These are phyloP conservation scores for Eonycteris spelaea DNA, from an alignment of 2,113 vertebrate species.

Conservation along the genomic window DNA sequence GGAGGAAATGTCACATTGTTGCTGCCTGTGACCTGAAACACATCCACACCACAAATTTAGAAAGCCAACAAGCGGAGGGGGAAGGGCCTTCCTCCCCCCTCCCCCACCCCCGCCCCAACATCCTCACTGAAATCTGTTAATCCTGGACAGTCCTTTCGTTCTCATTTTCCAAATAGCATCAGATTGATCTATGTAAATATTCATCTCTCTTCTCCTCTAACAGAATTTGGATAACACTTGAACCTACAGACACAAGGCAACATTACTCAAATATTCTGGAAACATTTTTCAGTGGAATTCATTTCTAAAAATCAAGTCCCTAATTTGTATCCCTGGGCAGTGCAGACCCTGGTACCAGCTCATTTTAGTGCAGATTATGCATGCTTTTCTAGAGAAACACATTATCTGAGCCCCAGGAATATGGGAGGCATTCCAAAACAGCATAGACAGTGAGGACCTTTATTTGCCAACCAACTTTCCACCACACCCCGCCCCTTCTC, in stretches of 20 bases:
- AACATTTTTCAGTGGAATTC: slow-evolving; percentile 50
- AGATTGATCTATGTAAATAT: neutral
- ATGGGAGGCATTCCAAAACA: slow-evolving; percentile 63
- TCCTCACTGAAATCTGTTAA: neutral
- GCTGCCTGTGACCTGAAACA: neutral
- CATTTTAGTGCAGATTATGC: slow-evolving; percentile 72
- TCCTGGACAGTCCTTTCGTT: slow-evolving; percentile 16
- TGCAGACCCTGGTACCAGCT: slow-evolving; percentile 67
- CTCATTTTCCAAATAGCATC: neutral
- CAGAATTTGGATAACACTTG: neutral
- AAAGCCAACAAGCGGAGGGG: neutral
- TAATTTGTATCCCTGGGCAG: slow-evolving; percentile 71
- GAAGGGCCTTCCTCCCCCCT: neutral
- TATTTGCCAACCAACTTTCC: slow-evolving; percentile 66
- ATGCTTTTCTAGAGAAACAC: slow-evolving; percentile 73
- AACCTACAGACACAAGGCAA: neutral
- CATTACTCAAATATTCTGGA: neutral
- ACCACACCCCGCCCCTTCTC: neutral
- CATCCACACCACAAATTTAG: neutral
- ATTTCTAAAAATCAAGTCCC: slow-evolving; percentile 65
- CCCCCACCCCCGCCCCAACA: too few species aligned
- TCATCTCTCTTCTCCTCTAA: slow-evolving; percentile 12
- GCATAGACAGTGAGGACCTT: slow-evolving; percentile 61
- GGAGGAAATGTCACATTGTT: slow-evolving; percentile 9
- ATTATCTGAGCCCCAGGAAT: slow-evolving; percentile 73